Evolutionary conservation across 2,888 invertebrate genomes (phyloP), one percentile per base, ranked within the genome.

Genomic region (Nomada lathburiana): DNA sequence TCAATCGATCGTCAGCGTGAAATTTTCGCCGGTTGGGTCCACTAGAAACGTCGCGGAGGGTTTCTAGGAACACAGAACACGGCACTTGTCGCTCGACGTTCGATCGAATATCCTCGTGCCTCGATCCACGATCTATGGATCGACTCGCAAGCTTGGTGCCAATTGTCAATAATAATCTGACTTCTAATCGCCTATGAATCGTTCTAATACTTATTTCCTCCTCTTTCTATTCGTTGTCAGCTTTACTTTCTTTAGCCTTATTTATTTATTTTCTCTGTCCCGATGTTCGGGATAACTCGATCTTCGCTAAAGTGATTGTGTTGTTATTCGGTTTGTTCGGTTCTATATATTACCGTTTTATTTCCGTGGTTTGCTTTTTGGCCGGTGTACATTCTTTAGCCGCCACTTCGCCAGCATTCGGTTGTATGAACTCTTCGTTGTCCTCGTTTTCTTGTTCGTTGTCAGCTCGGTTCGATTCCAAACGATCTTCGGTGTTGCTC

Each of bases 141-240:
- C 20, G 36, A 47, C 57, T 0, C 29, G 52, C 72, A 36, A 73
- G 78, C 78, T 82, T 78, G 78, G 64, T 72, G 75, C 72, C 82
- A 76, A 77, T 82, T 73, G 78, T 70, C 86, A 79, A 80, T 86
- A 16, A 47, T 7, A 13, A 47, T 44, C 36, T 5, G 36, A 26
- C 65, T 53, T 52, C 69, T 79, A 76, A 86, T 83, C 85, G 69
- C 63, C 72, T 70, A 73, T 44, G 55, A 47, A 80, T 74, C 73
- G 82, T 57, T 70, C 57, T 68, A 11, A 23, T 2, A n/a, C n/a
- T 29, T 67, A 9, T 55, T 59, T 47, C 20, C 69, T 63, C n/a
- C 50, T 13, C 50, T 10, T 23, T 74, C 18, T 65, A 2, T 63
- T 55, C 47, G 60, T 60, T 55, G 18, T 50, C 16, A 26, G 13